A percentile compares a stretch with the other conserved stretches of the same genome.
Conservation (phyloP, 2,113 vertebrate species). For the Thalassoma bifasciatum region DNA sequence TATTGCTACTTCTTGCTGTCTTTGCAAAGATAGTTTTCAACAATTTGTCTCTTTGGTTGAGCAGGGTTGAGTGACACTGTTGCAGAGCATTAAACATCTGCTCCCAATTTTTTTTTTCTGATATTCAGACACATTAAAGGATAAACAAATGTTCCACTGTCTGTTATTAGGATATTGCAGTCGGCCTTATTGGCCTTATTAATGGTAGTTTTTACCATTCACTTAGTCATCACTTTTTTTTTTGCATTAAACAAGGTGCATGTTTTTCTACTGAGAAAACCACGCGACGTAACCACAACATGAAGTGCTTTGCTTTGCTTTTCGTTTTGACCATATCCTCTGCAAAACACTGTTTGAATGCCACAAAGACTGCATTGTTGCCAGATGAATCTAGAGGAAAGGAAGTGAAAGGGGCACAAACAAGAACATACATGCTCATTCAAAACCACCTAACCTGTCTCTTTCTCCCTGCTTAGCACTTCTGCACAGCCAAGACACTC, state of each 20-base stretch:
- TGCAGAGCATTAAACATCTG: no score
- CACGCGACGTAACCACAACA: conserved; percentile 16
- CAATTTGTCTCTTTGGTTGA: no score
- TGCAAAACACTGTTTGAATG: background rate
- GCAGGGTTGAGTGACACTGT: no score
- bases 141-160: no score
- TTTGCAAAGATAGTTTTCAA: no score
- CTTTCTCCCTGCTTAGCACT: background rate
- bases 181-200: no score
- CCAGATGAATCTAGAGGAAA: background rate
- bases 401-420: conserved; percentile 29
- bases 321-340: conserved; percentile 13
- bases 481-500: conserved; percentile 99
- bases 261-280: background rate
- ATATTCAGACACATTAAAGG: no score
- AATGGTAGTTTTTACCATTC: background rate
- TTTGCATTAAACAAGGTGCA: background rate
- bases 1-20: no score
- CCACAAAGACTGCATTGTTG: background rate
- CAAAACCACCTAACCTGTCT: background rate
- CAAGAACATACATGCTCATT: background rate
- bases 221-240: no score
- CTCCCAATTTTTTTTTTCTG: no score
- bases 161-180: no score
- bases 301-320: conserved; percentile 7